Evolutionary conservation across 2,797 vertebrate genomes (phyloP), one percentile per base, ranked within the genome.

Genomic region (Neostethus bicornis): DNA sequence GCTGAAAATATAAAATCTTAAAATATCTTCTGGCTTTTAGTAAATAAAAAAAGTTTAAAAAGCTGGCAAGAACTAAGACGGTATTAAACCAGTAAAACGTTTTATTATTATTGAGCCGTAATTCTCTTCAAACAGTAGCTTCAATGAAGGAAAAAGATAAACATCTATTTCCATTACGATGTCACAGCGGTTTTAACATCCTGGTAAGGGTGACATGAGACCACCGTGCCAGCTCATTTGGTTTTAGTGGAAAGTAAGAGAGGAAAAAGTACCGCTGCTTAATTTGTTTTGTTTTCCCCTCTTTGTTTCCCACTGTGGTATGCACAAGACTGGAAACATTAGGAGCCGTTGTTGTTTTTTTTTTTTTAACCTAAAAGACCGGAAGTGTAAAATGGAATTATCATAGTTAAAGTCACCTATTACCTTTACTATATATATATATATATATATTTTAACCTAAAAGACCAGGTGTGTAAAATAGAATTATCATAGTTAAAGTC

Each of bases 161-260:
- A 53, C 61, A 88, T 89, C 79, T 63, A 70, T 87, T 91, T 89
- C 89, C 84, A 49, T 67, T 47, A 28, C 74, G 57, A 73, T 51
- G 56, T 43, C 43, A 25, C 26, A 31, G 29, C 42, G 43, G 24
- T 48, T 55, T 35, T 48, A 75, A 69, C 60, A 51, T 61, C 35
- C 74, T 72, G 77, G 28, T 73, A 69, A 73, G 75, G 35, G 63
- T 20, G 51, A 60, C 53, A 63, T 23, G 47, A 73, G 62, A 72
- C 28, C 51, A 52, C 24, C 25, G 39, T 51, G 45, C 28, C 67
- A 67, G 63, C 55, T 59, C 46, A 51, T 67, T 66, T 48, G 23
- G 23, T 6, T 52, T n/a, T 2, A 64, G 29, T 70, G 61, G 68
- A 65, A 77, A 75, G 39, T 19, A 19, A 14, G 59, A 41, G 49